These are phyloP conservation scores for Meiosimyza decipiens DNA, from an alignment of 2,888 invertebrate genomes.

Conservation along the genomic window DNA sequence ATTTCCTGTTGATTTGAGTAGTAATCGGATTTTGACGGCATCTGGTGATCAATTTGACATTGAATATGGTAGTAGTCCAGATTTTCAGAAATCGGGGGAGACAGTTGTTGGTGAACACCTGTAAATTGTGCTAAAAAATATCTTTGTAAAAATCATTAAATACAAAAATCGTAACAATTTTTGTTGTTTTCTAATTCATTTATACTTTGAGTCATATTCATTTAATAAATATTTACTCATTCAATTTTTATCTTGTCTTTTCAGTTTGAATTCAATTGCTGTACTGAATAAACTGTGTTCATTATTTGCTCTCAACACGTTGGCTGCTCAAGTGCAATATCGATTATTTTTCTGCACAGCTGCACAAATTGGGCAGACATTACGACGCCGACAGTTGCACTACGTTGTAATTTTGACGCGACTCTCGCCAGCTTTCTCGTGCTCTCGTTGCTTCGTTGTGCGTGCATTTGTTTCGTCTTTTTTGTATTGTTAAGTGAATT, in stretches of 20 bases:
- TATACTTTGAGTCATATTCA: no score
- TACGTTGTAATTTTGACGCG: conserved; percentile 7
- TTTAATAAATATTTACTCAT: not conserved
- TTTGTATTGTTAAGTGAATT: not conserved
- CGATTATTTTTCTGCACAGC: conserved; percentile 32
- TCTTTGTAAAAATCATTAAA: no score
- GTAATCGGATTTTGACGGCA: no score
- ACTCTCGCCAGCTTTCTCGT: conserved; percentile 29
- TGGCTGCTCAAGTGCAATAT: conserved; percentile 25
- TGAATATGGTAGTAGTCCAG: no score
- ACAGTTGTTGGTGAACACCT: no score
- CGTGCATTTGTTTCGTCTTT: conserved; percentile 6
- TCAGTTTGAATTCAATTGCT: not conserved
- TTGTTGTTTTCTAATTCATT: no score
- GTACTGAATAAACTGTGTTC: not conserved
- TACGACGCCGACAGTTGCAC: not conserved
- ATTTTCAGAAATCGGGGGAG: no score
- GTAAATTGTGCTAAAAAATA: no score
- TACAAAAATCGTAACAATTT: no score
- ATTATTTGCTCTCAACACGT: not conserved
- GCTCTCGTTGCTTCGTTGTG: conserved; percentile 24
- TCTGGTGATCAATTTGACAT: no score
- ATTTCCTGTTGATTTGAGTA: no score
- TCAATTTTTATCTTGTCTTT: conserved; percentile 2
- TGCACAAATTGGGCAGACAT: conserved; percentile 36